Base-by-base conservation (phyloP, 2,113 vertebrate species). In the Shinisaurus crocodilurus region DNA sequence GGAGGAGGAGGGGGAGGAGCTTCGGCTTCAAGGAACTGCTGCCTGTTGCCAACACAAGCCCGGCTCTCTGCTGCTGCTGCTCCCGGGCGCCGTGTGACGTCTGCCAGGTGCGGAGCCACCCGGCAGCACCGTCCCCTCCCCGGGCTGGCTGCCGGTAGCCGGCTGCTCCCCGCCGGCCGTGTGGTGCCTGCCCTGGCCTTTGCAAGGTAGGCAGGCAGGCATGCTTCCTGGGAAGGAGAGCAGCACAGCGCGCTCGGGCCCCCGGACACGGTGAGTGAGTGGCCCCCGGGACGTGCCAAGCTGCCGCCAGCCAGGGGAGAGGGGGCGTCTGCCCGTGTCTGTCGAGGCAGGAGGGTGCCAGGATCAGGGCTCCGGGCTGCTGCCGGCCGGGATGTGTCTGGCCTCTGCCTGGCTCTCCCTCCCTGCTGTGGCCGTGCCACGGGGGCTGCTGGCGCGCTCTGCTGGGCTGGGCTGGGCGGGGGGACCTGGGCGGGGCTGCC, bases 181-280 rank as follows among this genome's bases (percentile, higher is more conserved):
- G 70, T 29, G 29, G 27, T 8, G 27, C 27, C 32, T 69, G 67
- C 29, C 3, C 29, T 32, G 5, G 6, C 18, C n/a, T n/a, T n/a
- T n/a, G n/a, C n/a, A n/a, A n/a, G n/a, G n/a, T n/a, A n/a, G 32
- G 80, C 8, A 34, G 65, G 16, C 69, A 13, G 50, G 6, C 87
- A 88, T 88, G 87, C 87, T 3, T 9, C 65, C 63, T 2, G 77
- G 54, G 20, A 5, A 2, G 16, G 45, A 40, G 45, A 54, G 87
- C 34, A 25, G 25, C 63, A 25, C 6, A 13, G 25, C 43, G 34
- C 43, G 1, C 6, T 12, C 63, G 10, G 13, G 63, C 43, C 2
- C 77, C 43, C 23, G 34, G 45, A 37, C 43, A 10, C 34, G 77
- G 87, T 88, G 77, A 88, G 87, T 88, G 77, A 81, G 87, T 70